Conservation (phyloP, 1,140 invertebrate species). For the Mylabris phalerata region DNA sequence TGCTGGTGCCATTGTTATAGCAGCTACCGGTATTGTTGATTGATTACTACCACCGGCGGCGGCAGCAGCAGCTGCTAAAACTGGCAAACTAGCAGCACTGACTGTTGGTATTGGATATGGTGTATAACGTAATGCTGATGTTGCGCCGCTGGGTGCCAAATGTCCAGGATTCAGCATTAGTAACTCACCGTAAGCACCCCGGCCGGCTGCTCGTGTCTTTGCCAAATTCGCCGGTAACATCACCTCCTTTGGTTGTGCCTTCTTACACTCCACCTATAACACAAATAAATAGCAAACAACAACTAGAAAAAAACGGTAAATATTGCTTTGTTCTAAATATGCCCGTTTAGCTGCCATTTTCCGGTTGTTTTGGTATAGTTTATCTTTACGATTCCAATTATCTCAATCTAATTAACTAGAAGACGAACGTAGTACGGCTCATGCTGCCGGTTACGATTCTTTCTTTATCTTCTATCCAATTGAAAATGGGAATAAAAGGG, state of each 20-base stretch:
- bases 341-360: too few relatives aligned
- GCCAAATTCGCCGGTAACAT: conserved; percentile 93
- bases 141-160: conserved; percentile 33
- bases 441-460: background rate
- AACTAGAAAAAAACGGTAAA: background rate
- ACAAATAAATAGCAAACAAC: conserved; percentile 29
- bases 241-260: conserved; percentile 98
- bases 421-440: background rate
- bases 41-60: conserved; percentile 15
- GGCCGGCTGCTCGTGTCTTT: conserved; percentile 84
- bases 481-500: background rate
- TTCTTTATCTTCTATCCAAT: background rate
- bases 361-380: too few relatives aligned
- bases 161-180: conserved; percentile 66
- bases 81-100: conserved; percentile 43
- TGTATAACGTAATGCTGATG: conserved; percentile 58
- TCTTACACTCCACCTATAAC: conserved; percentile 97
- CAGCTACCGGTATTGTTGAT: conserved; percentile 34
- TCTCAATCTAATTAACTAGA: conserved; percentile 3
- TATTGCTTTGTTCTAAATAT: background rate
- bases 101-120: conserved; percentile 52
- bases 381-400: background rate
- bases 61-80: conserved; percentile 41
- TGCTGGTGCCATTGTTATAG: conserved; percentile 38
- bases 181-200: conserved; percentile 94